Conservation (phyloP, 2,888 invertebrate genomes). For the Drosophila neoperkinsi region DNA sequence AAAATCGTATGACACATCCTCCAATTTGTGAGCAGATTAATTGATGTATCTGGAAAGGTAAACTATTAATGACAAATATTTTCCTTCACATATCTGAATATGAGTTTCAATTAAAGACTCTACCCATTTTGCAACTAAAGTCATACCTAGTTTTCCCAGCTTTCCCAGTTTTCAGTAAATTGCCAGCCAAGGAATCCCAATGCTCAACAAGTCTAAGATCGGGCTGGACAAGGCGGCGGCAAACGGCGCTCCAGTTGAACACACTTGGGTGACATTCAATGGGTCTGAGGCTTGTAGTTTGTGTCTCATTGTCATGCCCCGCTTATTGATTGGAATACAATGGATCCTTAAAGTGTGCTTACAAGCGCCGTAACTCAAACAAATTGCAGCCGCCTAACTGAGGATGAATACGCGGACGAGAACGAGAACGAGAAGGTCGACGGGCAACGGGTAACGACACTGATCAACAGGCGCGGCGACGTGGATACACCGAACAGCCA, state of each 20-base stretch:
- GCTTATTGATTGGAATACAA: slow-evolving; percentile 84
- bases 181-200: not conserved
- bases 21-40: too few relatives aligned
- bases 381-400: slow-evolving; percentile 84
- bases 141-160: not conserved
- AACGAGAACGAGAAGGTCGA: slow-evolving; percentile 25
- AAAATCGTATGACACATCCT: not conserved
- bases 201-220: not conserved
- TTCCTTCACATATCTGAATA: not conserved
- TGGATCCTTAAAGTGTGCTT: slow-evolving; percentile 85
- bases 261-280: slow-evolving; percentile 65
- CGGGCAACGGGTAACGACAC: slow-evolving; percentile 61
- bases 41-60: too few relatives aligned
- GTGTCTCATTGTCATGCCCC: slow-evolving; percentile 76
- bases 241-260: slow-evolving; percentile 71
- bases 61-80: not conserved
- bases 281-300: slow-evolving; percentile 53
- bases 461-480: slow-evolving; percentile 73
- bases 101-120: not conserved
- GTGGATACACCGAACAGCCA: slow-evolving; percentile 47
- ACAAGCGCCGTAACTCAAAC: slow-evolving; percentile 86
- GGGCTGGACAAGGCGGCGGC: slow-evolving; percentile 40
- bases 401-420: slow-evolving; percentile 20
- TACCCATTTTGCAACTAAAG: not conserved
- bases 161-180: not conserved